Evolutionary conservation across 1,140 invertebrate genomes (phyloP).

Genomic region (Parasteatoda tepidariorum): DNA sequence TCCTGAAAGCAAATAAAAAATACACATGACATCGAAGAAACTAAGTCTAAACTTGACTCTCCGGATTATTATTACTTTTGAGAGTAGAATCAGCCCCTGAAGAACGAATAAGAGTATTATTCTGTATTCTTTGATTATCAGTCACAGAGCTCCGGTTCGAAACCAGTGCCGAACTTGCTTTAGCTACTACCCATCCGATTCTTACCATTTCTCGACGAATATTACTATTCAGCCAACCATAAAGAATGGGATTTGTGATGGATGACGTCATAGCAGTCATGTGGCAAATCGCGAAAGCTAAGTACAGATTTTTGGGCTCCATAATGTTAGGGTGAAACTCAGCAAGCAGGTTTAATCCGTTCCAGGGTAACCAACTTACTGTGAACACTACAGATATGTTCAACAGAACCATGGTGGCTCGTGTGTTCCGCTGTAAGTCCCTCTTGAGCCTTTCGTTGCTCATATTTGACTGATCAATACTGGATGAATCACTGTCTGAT

Average conservation of each 20-base stretch:
- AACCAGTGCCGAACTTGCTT: slow-evolving; percentile 33
- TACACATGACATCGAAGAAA: no score
- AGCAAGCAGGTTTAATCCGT: slow-evolving; percentile 71
- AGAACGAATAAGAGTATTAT: slow-evolving; percentile 24
- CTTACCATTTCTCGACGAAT: slow-evolving; percentile 68
- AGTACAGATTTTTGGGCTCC: slow-evolving; percentile 67
- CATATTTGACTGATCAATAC: not conserved
- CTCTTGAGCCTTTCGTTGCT: slow-evolving; percentile 52
- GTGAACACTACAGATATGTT: slow-evolving; percentile 67
- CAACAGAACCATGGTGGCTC: slow-evolving; percentile 70
- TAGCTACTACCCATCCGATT: slow-evolving; percentile 22
- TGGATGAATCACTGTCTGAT: not conserved
- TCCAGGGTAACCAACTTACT: slow-evolving; percentile 72
- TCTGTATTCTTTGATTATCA: slow-evolving; percentile 29
- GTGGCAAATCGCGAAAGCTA: slow-evolving; percentile 73
- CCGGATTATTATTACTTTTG: slow-evolving; percentile 35
- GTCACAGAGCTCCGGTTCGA: slow-evolving; percentile 23
- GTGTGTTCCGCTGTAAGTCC: slow-evolving; percentile 71
- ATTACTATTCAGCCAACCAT: slow-evolving; percentile 73
- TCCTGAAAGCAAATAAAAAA: no score
- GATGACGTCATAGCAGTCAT: slow-evolving; percentile 73
- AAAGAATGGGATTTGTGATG: slow-evolving; percentile 72
- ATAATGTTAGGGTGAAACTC: slow-evolving; percentile 67
- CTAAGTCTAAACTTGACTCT: slow-evolving; percentile 23
- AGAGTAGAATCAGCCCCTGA: slow-evolving; percentile 31